These are phyloP conservation scores for Echinops telfairi DNA, from an alignment of 2,113 vertebrate species.

Conservation along the genomic window DNA sequence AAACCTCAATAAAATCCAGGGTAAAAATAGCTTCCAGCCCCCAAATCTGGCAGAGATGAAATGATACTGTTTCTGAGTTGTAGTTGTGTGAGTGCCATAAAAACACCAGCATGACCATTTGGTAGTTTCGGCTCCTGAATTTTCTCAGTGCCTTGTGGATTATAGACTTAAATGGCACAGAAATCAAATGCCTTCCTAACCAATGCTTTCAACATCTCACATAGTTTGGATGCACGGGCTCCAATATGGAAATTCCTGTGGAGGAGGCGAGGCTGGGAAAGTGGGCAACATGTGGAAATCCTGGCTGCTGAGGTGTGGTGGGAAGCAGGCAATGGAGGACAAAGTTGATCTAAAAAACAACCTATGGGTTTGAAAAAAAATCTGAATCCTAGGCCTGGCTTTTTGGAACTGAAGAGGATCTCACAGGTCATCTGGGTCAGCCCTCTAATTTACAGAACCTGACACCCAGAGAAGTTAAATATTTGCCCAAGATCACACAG, in stretches of 20 bases:
- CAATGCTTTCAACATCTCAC: background rate
- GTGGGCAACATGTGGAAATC: background rate
- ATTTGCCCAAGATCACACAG: slow-evolving; percentile 35
- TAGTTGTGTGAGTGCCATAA: background rate
- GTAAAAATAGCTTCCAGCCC: background rate
- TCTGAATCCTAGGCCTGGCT: background rate
- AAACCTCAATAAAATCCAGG: background rate
- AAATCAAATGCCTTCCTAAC: background rate
- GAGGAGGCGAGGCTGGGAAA: background rate
- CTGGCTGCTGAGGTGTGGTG: background rate
- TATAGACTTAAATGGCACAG: background rate
- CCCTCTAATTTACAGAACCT: background rate
- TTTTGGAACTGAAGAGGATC: background rate
- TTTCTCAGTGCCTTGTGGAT: slow-evolving; percentile 8
- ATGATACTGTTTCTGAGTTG: background rate
- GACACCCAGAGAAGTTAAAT: slow-evolving; percentile 13
- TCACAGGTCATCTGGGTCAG: slow-evolving; percentile 41
- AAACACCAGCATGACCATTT: background rate
- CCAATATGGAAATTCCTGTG: background rate
- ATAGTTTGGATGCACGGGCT: background rate
- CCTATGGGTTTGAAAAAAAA: background rate
- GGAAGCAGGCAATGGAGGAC: background rate
- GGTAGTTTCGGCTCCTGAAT: background rate
- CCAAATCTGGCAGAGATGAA: background rate
- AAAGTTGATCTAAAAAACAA: background rate